phyloP scores from a whole-genome alignment of 1,140 invertebrate species.

The Luehdorfia chinensis region DNA sequence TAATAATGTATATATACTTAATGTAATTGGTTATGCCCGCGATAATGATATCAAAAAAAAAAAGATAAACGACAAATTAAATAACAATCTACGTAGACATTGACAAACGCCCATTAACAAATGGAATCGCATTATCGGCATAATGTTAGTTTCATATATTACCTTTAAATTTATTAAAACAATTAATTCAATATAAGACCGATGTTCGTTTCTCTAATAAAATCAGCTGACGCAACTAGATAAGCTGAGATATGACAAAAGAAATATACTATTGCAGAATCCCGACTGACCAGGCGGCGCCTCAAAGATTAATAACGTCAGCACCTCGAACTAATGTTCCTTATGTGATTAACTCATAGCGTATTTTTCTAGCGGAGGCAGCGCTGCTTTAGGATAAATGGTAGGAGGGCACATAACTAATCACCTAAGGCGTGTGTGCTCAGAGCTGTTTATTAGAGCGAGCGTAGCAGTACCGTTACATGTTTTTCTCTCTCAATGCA shows the following conservation, averaged over 20 bases:
- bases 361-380: slow-evolving; percentile 8
- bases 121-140: too few species aligned
- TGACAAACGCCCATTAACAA: too few species aligned
- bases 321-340: slow-evolving; percentile 16
- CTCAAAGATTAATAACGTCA: slow-evolving; percentile 15
- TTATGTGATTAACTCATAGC: slow-evolving; percentile 16
- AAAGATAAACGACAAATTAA: too few species aligned
- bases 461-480: slow-evolving; percentile 44
- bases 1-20: too few species aligned
- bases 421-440: not conserved
- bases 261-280: slow-evolving; percentile 13
- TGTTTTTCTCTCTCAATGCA: slow-evolving; percentile 54
- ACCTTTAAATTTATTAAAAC: too few species aligned
- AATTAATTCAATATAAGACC: too few species aligned
- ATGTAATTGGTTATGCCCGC: too few species aligned
- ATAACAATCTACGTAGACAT: too few species aligned
- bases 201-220: slow-evolving; percentile 9
- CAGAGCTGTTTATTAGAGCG: slow-evolving; percentile 26
- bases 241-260: slow-evolving; percentile 12
- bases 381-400: slow-evolving; percentile 9
- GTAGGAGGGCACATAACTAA: slow-evolving; percentile 14
- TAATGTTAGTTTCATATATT: too few species aligned
- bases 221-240: slow-evolving; percentile 10
- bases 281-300: slow-evolving; percentile 11
- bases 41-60: too few species aligned